Conservation (phyloP, 2,113 vertebrate genomes). For the Phaethornis superciliosus region DNA sequence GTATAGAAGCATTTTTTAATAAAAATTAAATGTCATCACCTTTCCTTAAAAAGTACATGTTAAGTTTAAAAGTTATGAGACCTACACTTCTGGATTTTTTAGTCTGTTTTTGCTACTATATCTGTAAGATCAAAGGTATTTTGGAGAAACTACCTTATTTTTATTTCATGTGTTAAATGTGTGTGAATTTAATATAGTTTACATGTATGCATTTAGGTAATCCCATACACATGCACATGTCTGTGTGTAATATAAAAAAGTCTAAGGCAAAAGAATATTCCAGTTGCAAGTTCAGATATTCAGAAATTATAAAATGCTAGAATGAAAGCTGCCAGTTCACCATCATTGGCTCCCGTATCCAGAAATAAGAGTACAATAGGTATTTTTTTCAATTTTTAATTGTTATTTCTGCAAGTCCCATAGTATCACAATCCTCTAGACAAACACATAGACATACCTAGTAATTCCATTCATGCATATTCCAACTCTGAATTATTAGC, state of each 20-base stretch:
- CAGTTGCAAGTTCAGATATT: neutral
- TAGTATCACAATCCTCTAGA: neutral
- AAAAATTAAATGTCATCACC: neutral
- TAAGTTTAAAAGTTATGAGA: neutral
- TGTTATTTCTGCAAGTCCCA: neutral
- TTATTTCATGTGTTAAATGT: neutral
- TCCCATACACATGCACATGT: too few species aligned
- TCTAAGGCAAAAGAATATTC: neutral
- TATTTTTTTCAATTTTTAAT: neutral
- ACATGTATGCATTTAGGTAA: neutral
- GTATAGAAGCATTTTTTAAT: slow-evolving; percentile 5
- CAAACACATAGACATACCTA: neutral
- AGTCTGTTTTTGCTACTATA: neutral
- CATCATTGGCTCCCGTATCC: neutral
- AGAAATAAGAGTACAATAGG: neutral
- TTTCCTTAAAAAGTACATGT: neutral
- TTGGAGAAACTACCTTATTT: neutral
- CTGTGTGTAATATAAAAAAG: neutral
- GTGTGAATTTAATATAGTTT: neutral
- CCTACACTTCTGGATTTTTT: neutral
- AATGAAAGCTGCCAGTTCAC: neutral
- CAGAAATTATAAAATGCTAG: neutral
- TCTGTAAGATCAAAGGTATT: neutral
- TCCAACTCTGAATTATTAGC: neutral
- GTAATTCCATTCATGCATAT: neutral